Base-by-base conservation (phyloP, 2,797 vertebrate genomes). In the Helarctos malayanus region DNA sequence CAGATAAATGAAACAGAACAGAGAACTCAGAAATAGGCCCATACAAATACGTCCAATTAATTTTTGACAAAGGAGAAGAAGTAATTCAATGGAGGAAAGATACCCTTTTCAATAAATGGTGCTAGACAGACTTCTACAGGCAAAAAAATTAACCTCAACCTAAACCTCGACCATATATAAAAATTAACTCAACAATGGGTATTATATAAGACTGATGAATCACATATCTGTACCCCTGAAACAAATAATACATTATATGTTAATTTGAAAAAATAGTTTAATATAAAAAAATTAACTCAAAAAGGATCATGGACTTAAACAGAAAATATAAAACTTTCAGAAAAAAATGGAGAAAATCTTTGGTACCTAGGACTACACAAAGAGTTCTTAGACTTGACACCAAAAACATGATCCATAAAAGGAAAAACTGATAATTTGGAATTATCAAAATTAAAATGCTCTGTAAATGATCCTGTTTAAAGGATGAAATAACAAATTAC, bases 291-390 rank as follows among this genome's bases (percentile, higher is more conserved):
- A 76, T 11, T 49, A 47, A 80, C 25, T 73, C 25, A 73, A 41
- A 81, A 81, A 59, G 25, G 49, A 86, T 76, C 21, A 32, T 27
- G 47, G 32, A 35, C 38, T 47, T 49, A 38, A 63, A 47, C 13
- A 21, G 47, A 75, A 76, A 94, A 56, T 41, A 94, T 45, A 84
- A 94, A 81, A 89, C 38, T 57, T 81, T 35, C 18, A 63, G 45
- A 79, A 79, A 84, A 49, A 71, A 59, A 12, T 47, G n/a, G 38
- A 76, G 38, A 86, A 90, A n/a, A 85, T 32, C 4, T 68, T 59
- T 45, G 25, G 13, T 81, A 82, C 8, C 27, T 71, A 27, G 65
- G 27, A 73, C 29, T 27, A 35, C 4, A 16, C n/a, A 91, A 63
- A 84, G 41, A 76, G 12, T 59, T 56, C 11, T 76, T 38, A 82